Conservation (phyloP, 1,140 invertebrate genomes). For the Yoshiicerus persimilis region DNA sequence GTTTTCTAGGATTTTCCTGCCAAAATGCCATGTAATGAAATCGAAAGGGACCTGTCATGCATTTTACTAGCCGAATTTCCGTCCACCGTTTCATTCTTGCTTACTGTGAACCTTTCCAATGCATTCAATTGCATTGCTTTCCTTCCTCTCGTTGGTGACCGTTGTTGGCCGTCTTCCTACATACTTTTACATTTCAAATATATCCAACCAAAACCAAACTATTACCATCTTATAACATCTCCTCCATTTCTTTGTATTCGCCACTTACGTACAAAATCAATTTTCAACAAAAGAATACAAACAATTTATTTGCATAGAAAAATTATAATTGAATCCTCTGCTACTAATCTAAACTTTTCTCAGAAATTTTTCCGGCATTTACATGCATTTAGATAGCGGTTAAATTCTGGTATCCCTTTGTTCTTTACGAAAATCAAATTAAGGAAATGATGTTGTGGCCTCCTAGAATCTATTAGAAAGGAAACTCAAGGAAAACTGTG, state of each 20-base stretch:
- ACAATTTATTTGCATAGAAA: neutral
- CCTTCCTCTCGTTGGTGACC: neutral
- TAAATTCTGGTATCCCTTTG: neutral
- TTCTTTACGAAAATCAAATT: neutral
- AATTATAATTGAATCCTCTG: neutral
- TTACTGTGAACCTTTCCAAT: neutral
- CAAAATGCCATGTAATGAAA: slow-evolving; percentile 31
- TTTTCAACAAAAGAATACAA: too few species aligned
- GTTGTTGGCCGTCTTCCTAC: neutral
- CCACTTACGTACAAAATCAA: neutral
- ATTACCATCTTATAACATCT: neutral
- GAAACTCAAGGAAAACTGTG: neutral
- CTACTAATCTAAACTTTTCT: neutral
- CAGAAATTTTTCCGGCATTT: neutral
- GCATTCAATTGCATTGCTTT: neutral
- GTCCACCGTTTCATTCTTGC: neutral
- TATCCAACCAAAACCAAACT: neutral
- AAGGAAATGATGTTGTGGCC: neutral
- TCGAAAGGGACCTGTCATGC: slow-evolving; percentile 32
- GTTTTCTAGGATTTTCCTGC: slow-evolving; percentile 22
- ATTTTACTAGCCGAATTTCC: slow-evolving; percentile 32
- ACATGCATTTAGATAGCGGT: neutral
- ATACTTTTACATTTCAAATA: neutral
- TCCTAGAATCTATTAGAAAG: neutral
- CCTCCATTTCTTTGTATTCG: neutral